Percentiles rank a stretch among this genome's conserved stretches.
Evolutionary conservation across 2,113 vertebrate species (phyloP).

Genomic region (Indicator indicator): DNA sequence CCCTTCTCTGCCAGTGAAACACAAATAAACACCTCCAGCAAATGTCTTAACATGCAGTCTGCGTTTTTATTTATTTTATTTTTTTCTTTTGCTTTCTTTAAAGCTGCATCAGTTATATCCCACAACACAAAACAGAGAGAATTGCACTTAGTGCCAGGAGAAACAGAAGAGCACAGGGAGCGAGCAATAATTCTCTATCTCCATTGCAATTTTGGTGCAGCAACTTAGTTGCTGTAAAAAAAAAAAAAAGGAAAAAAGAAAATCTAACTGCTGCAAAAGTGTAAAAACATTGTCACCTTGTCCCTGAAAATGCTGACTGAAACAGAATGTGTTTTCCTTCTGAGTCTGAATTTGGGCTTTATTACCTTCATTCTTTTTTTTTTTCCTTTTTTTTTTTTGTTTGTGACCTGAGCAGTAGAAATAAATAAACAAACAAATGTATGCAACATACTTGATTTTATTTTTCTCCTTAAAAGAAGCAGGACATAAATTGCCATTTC

Average conservation of each 20-base stretch:
- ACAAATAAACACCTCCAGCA: background rate
- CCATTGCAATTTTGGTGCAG: background rate
- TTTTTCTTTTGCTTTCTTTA: background rate
- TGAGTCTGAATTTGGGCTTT: background rate
- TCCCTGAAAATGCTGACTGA: background rate
- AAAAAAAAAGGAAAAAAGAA: background rate
- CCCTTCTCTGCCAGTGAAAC: background rate
- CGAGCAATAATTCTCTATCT: background rate
- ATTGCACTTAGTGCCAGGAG: background rate
- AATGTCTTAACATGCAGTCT: background rate
- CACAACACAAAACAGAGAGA: background rate
- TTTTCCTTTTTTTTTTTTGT: constrained; percentile 3
- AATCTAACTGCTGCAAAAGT: background rate
- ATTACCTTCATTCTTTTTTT: background rate
- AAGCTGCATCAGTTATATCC: background rate
- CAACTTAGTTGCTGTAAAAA: background rate
- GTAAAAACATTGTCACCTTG: background rate
- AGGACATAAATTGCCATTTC: background rate
- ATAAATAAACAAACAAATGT: background rate
- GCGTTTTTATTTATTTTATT: background rate
- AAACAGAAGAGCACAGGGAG: background rate
- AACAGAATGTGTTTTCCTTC: background rate
- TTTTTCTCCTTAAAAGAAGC: background rate
- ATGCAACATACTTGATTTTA: background rate
- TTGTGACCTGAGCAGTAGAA: background rate